Base-by-base conservation (phyloP, 2,113 vertebrate genomes). In the Tetrao urogallus region DNA sequence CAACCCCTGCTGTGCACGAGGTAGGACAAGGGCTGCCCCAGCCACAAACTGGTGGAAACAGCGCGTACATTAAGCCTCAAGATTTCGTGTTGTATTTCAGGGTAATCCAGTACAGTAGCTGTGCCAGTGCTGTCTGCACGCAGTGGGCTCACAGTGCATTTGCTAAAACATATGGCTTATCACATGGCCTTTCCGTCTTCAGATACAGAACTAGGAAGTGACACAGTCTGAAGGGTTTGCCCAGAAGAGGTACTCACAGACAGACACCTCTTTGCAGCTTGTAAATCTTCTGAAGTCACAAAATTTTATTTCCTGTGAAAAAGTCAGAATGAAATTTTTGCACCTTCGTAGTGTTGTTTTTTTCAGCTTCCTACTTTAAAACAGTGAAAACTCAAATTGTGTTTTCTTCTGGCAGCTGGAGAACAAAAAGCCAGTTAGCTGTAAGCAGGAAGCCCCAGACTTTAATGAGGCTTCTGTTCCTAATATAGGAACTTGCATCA, bases 81-180 rank as follows among this genome's bases (percentile, higher is more conserved):
- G 36, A 80, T 28, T 30, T 82, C 3, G 1, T 89, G 18, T 24
- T 94, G 14, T 11, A 4, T 90, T 91, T 85, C 84, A 74, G 7
- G 67, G 63, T 61, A 71, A 89, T 70, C 73, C 3, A 8, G 0
- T 86, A 21, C 25, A 32, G 28, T 20, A 82, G 71, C 28, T 79
- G 19, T 3, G 1, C 18, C 28, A 50, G 0, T 38, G 50, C 40
- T 69, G 12, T 47, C 8, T 64, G 17, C 1, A 0, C 28, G 42
- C 36, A 13, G 25, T 45, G 50, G 19, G 15, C 54, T 81, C 90
- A 48, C 20, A 15, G 13, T 63, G 20, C 56, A 67, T 63, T 66
- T 89, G 28, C 58, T 58, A 24, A 73, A 82, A 36, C n/a, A 4
- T 38, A 67, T 20, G 50, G 25, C 36, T 16, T 17, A 20, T 63